Evolutionary conservation across 2,797 vertebrate genomes (phyloP).

Genomic region (Pseudochirops corinnae): DNA sequence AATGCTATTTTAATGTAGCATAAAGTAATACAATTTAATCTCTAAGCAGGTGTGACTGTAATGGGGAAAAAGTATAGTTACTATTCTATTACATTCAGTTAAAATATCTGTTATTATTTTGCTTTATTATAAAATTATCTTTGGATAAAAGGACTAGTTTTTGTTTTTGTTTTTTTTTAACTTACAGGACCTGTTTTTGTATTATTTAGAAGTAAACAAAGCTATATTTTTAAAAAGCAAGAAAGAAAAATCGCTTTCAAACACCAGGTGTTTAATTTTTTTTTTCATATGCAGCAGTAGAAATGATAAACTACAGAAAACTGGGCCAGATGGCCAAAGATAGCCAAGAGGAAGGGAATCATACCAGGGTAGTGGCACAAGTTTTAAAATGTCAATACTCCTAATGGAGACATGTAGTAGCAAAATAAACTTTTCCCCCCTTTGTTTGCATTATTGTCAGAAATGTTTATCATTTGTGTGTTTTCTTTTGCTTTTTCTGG

Average conservation of each 20-base stretch:
- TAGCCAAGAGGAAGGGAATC: conserved; percentile 3
- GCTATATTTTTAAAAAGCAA: conserved; percentile 65
- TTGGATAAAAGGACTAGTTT: conserved; percentile 67
- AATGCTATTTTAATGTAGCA: conserved; percentile 83
- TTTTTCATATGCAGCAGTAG: conserved; percentile 54
- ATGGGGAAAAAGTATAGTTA: conserved; percentile 69
- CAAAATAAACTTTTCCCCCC: neutral
- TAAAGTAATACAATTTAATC: conserved; percentile 84
- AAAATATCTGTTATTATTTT: conserved; percentile 77
- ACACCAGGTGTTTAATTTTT: conserved; percentile 63
- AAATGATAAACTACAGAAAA: conserved; percentile 57
- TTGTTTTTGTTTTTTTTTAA: neutral
- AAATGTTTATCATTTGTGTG: neutral
- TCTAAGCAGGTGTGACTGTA: conserved; percentile 85
- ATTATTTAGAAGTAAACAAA: conserved; percentile 65
- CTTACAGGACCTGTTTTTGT: conserved; percentile 69
- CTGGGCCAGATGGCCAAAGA: conserved; percentile 69
- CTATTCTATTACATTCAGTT: conserved; percentile 68
- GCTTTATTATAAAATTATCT: conserved; percentile 70
- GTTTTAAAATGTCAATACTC: conserved; percentile 34
- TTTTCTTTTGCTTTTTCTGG: neutral
- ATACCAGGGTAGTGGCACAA: conserved; percentile 11
- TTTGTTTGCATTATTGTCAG: neutral
- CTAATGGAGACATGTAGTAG: neutral
- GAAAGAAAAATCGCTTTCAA: conserved; percentile 29